Percentiles rank a stretch among this genome's conserved stretches.
Evolutionary conservation across 2,888 invertebrate genomes (phyloP).

Genomic region (Drosophila siamana): DNA sequence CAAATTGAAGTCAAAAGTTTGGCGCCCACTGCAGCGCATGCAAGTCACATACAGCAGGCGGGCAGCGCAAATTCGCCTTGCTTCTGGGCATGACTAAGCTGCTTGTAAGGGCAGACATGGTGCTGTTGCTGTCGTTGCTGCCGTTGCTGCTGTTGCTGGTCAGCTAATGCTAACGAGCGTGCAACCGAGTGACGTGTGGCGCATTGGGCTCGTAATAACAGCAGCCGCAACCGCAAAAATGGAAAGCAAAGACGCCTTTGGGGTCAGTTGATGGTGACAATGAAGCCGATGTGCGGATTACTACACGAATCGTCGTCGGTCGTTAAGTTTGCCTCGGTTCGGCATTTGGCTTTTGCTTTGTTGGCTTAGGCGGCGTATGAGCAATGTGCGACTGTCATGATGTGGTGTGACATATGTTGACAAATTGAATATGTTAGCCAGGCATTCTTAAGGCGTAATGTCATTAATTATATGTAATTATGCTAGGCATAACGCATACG

Average conservation of each 20-base stretch:
- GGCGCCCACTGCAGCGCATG: constrained; percentile 66
- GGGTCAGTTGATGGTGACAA: constrained; percentile 53
- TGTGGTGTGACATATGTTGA: constrained; percentile 34
- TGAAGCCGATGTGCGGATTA: constrained; percentile 4
- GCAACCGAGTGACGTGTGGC: constrained; percentile 43
- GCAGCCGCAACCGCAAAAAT: constrained; percentile 44
- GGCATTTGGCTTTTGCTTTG: neutral
- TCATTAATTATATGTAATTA: constrained; percentile 71
- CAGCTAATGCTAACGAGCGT: constrained; percentile 69
- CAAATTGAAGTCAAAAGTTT: constrained; percentile 77
- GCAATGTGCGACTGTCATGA: neutral
- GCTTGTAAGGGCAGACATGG: constrained; percentile 24
- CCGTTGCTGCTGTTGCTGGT: constrained; percentile 44
- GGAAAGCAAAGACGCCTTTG: constrained; percentile 35
- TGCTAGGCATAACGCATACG: constrained; percentile 54
- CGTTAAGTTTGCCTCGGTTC: neutral
- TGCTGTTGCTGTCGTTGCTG: constrained; percentile 25
- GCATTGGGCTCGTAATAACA: constrained; percentile 58
- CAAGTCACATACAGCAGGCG: constrained; percentile 67
- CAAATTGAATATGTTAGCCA: constrained; percentile 67
- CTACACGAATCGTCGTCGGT: neutral
- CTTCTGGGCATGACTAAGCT: constrained; percentile 49
- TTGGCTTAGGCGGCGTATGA: constrained; percentile 11
- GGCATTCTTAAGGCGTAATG: constrained; percentile 58
- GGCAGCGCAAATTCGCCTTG: constrained; percentile 35